These are phyloP conservation scores for Shargacucullia verbasci DNA, from an alignment of 2,888 invertebrate genomes.

Conservation along the genomic window DNA sequence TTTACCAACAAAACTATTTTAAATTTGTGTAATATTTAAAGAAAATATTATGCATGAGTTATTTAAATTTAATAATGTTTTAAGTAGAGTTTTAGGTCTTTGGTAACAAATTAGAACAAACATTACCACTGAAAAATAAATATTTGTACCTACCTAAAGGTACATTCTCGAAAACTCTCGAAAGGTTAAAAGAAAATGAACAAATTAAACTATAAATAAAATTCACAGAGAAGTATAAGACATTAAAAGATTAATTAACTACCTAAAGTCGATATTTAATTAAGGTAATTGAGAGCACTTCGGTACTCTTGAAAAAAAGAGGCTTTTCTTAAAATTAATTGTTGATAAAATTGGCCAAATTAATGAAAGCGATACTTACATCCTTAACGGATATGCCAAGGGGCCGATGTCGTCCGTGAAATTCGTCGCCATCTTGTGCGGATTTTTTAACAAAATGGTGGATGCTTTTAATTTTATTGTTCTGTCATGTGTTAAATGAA, in stretches of 20 bases:
- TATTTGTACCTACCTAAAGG: not conserved
- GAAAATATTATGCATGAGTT: not conserved
- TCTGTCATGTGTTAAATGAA: slow-evolving; percentile 66
- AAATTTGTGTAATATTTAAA: not conserved
- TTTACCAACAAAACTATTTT: not conserved
- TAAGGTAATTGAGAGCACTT: slow-evolving; percentile 41
- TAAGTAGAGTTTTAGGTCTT: not conserved
- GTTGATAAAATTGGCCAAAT: slow-evolving; percentile 28
- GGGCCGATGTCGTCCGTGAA: slow-evolving; percentile 79
- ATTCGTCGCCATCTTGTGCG: slow-evolving; percentile 82
- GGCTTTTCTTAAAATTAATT: slow-evolving; percentile 25
- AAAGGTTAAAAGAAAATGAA: slow-evolving; percentile 13
- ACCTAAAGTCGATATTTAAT: slow-evolving; percentile 38
- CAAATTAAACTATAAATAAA: slow-evolving; percentile 8
- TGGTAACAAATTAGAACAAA: not conserved
- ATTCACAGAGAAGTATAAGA: slow-evolving; percentile 9
- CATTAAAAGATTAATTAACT: slow-evolving; percentile 32
- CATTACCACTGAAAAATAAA: not conserved
- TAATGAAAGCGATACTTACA: slow-evolving; percentile 72
- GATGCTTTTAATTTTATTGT: slow-evolving; percentile 48
- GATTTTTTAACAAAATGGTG: slow-evolving; percentile 72
- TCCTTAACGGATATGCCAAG: slow-evolving; percentile 82
- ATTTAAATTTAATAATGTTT: not conserved
- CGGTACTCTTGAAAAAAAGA: slow-evolving; percentile 21
- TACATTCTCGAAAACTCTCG: not conserved